Evolutionary conservation across 2,797 vertebrate genomes (phyloP).

Genomic region (Nasua narica): DNA sequence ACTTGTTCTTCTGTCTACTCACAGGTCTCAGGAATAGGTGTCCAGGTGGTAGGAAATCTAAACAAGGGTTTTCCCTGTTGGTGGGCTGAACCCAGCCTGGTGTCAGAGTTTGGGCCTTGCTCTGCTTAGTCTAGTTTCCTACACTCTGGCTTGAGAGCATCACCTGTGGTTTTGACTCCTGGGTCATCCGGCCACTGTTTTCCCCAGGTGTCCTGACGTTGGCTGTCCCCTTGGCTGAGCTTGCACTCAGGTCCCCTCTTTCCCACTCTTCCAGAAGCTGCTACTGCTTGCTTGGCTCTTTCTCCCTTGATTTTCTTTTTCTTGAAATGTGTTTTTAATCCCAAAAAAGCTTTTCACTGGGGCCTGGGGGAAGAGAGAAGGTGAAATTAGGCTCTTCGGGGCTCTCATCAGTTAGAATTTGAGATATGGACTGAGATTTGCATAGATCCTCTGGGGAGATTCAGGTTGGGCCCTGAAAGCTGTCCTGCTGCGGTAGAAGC

Average conservation of each 20-base stretch:
- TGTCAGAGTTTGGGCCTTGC: not conserved
- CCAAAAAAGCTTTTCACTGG: slow-evolving; percentile 7
- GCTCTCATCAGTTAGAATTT: not conserved
- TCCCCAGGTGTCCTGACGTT: not conserved
- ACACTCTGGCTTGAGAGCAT: slow-evolving; percentile 20
- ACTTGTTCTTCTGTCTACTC: not conserved
- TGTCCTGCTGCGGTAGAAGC: not conserved
- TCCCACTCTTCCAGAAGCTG: not conserved
- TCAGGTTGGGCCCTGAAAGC: not conserved
- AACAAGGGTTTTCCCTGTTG: not conserved
- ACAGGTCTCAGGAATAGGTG: not conserved
- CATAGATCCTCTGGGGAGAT: not conserved
- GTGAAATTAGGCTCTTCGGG: not conserved
- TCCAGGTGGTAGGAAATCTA: slow-evolving; percentile 16
- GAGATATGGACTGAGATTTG: not conserved
- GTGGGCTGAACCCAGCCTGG: not conserved
- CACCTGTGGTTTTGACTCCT: slow-evolving; percentile 23
- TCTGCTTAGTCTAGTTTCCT: not conserved
- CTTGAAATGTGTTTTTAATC: slow-evolving; percentile 50
- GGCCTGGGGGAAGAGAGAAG: not conserved
- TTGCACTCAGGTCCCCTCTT: not conserved
- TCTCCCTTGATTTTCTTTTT: not conserved
- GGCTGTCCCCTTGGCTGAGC: not conserved
- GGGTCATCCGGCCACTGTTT: not conserved
- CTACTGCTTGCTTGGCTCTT: not conserved